Conservation (phyloP, 30 jellyfish, hydroid and myxozoan species). For the Aurelia sp. region DNA sequence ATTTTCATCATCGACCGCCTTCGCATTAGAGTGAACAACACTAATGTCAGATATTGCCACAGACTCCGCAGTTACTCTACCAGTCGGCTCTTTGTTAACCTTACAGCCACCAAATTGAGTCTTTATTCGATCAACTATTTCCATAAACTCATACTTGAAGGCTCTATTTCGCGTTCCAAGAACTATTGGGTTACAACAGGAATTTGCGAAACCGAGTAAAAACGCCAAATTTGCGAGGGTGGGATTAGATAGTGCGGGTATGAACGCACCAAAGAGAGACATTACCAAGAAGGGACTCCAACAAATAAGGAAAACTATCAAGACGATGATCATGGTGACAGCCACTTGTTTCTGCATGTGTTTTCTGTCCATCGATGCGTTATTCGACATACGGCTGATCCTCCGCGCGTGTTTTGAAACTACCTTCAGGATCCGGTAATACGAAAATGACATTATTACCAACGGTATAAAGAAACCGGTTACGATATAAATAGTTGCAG, state of each 20-base stretch:
- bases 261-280: slow-evolving; percentile 74
- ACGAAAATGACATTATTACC: slow-evolving; percentile 60
- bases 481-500: slow-evolving; percentile 65
- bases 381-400: slow-evolving; percentile 54
- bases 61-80: neutral
- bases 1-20: too few relatives aligned
- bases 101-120: slow-evolving; percentile 15
- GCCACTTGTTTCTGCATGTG: slow-evolving; percentile 69
- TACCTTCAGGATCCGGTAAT: slow-evolving; percentile 54
- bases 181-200: slow-evolving; percentile 81
- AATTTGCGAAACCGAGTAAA: slow-evolving; percentile 72
- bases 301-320: slow-evolving; percentile 62
- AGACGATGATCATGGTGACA: slow-evolving; percentile 78
- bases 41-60: slow-evolving; percentile 28
- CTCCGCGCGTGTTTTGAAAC: slow-evolving; percentile 71
- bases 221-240: slow-evolving; percentile 69
- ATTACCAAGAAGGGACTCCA: slow-evolving; percentile 84
- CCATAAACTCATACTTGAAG: slow-evolving; percentile 52
- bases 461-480: slow-evolving; percentile 77
- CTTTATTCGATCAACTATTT: slow-evolving; percentile 16
- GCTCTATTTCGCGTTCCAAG: slow-evolving; percentile 77
- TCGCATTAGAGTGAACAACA: slow-evolving; percentile 20
- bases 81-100: neutral
- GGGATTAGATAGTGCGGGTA: slow-evolving; percentile 65
- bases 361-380: slow-evolving; percentile 64